phyloP scores from a whole-genome alignment of 64 coral and sea anemone genomes.

The Pachyseris speciosa region DNA sequence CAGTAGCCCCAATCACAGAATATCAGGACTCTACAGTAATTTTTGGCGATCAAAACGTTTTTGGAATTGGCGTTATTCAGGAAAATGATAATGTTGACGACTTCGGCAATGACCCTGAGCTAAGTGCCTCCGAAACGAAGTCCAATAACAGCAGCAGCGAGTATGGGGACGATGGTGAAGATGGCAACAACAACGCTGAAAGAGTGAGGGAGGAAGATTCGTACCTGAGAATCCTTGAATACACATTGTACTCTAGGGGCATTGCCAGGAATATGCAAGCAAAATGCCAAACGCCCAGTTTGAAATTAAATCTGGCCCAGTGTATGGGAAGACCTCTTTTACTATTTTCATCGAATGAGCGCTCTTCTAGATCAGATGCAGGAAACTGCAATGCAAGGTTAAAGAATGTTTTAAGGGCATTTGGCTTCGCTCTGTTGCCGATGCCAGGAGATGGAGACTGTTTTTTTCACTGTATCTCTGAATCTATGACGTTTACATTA shows the following conservation, averaged over 20 bases:
- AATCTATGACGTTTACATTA: background rate
- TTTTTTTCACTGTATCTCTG: background rate
- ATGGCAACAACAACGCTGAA: background rate
- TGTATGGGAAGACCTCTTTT: background rate
- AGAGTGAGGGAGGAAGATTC: background rate
- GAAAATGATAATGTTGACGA: background rate
- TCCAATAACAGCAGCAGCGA: background rate
- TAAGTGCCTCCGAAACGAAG: background rate
- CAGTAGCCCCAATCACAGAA: background rate
- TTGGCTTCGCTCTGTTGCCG: background rate
- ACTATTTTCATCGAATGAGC: background rate
- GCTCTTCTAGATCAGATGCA: background rate
- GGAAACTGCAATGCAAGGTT: constrained; percentile 9
- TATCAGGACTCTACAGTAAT: background rate
- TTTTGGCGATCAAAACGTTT: background rate
- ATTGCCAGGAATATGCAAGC: background rate
- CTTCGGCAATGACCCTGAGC: background rate
- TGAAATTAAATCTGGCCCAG: background rate
- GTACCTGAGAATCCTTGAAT: background rate
- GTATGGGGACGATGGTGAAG: background rate
- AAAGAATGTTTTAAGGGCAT: constrained; percentile 13
- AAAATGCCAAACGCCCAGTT: background rate
- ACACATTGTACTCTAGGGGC: background rate
- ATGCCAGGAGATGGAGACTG: constrained; percentile 31
- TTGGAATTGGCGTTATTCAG: background rate